These are phyloP conservation scores for Apomyelois bistriatella DNA, from an alignment of 2,888 invertebrate species.

Conservation along the genomic window DNA sequence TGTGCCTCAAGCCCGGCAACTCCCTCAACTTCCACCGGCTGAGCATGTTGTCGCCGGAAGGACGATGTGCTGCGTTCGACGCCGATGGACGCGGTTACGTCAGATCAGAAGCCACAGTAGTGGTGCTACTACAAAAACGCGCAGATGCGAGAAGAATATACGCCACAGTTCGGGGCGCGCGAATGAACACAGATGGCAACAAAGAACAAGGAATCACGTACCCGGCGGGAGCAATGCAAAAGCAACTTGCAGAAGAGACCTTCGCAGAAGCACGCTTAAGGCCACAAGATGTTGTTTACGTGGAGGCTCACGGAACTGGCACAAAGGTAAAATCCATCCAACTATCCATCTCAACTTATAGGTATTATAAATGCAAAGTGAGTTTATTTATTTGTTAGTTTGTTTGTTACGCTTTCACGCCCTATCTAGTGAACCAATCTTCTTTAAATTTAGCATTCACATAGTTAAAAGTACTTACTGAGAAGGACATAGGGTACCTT, in stretches of 20 bases:
- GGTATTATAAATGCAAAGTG: too few species aligned
- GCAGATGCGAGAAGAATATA: conserved; percentile 89
- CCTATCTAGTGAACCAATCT: too few species aligned
- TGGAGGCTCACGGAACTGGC: conserved; percentile 99
- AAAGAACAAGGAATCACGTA: conserved; percentile 95
- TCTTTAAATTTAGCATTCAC: too few species aligned
- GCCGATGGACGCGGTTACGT: conserved; percentile 94
- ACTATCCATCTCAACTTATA: not conserved
- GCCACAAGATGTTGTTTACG: conserved; percentile 91
- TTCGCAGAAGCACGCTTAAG: conserved; percentile 91
- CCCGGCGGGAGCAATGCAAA: conserved; percentile 90
- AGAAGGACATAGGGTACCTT: too few species aligned
- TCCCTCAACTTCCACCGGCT: conserved; percentile 96
- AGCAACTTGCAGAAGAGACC: conserved; percentile 89
- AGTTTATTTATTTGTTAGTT: too few species aligned
- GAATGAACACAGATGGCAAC: conserved; percentile 95
- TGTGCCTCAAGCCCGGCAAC: conserved; percentile 93
- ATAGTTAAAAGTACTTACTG: too few species aligned
- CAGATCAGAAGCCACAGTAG: conserved; percentile 92
- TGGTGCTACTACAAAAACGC: conserved; percentile 89
- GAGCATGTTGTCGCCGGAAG: conserved; percentile 94
- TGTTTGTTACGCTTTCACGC: too few species aligned
- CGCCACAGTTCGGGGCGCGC: conserved; percentile 91
- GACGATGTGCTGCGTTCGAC: conserved; percentile 98
- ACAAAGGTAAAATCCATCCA: conserved; percentile 84